Percentiles rank a stretch among this genome's conserved stretches.
phyloP scores from a whole-genome alignment of 2,113 vertebrate genomes.

The Natator depressus region DNA sequence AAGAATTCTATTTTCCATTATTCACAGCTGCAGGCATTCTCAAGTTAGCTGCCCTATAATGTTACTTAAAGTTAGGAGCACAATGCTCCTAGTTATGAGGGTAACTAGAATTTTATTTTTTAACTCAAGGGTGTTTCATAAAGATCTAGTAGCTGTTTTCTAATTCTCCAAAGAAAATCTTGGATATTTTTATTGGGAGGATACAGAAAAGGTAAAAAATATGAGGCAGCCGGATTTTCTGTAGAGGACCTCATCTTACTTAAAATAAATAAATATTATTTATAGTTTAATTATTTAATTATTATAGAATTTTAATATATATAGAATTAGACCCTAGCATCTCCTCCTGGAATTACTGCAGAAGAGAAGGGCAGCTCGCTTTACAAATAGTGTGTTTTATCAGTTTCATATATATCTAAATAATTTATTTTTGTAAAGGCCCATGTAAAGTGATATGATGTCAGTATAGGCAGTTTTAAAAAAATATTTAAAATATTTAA shows the following conservation, averaged over 20 bases:
- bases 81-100: neutral
- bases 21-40: neutral
- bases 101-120: neutral
- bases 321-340: neutral
- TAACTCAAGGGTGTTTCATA: neutral
- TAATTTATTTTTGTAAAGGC: neutral
- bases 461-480: neutral
- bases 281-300: too few species aligned
- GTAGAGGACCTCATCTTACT: neutral
- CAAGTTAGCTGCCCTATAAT: neutral
- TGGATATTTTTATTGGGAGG: neutral
- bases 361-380: neutral
- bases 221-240: neutral
- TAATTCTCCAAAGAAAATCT: neutral
- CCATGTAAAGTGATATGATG: neutral
- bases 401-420: neutral
- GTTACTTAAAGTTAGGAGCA: neutral
- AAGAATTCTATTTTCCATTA: neutral
- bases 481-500: neutral
- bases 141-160: neutral
- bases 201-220: accelerated
- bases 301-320: too few species aligned
- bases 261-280: neutral
- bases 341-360: neutral
- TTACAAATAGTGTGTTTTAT: neutral